phyloP scores from a whole-genome alignment of 2,888 invertebrate genomes.

The Polyploca ridens region DNA sequence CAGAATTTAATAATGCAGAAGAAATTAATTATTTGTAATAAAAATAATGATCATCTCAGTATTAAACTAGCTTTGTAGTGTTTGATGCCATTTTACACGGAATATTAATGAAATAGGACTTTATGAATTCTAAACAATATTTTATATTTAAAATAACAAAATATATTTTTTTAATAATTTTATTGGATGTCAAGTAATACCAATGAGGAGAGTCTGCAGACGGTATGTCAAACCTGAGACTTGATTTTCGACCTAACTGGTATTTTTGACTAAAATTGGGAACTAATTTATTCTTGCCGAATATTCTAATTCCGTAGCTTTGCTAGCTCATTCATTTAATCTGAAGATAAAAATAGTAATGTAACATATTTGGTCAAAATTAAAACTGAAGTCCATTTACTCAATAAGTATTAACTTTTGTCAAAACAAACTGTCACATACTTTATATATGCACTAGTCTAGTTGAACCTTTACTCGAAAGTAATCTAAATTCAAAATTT shows the following conservation, averaged over 20 bases:
- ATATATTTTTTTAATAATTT: slow-evolving; percentile 50
- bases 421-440: neutral
- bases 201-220: slow-evolving; percentile 30
- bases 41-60: slow-evolving; percentile 66
- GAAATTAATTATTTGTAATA: slow-evolving; percentile 32
- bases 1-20: slow-evolving; percentile 22
- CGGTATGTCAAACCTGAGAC: neutral
- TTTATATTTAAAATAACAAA: slow-evolving; percentile 39
- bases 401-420: neutral
- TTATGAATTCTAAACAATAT: slow-evolving; percentile 37
- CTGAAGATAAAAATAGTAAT: neutral
- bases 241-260: neutral
- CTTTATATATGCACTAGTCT: neutral
- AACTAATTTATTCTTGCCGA: slow-evolving; percentile 1
- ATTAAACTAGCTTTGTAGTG: slow-evolving; percentile 73
- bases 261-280: neutral
- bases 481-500: slow-evolving; percentile 55
- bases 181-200: slow-evolving; percentile 49
- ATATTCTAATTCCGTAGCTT: neutral
- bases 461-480: slow-evolving; percentile 15
- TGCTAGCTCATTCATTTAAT: neutral
- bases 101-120: slow-evolving; percentile 43
- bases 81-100: slow-evolving; percentile 73
- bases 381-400: neutral
- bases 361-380: neutral